Evolutionary conservation across 2,797 vertebrate genomes (phyloP), one percentile per base, ranked within the genome.

Genomic region (Loriculus beryllinus): DNA sequence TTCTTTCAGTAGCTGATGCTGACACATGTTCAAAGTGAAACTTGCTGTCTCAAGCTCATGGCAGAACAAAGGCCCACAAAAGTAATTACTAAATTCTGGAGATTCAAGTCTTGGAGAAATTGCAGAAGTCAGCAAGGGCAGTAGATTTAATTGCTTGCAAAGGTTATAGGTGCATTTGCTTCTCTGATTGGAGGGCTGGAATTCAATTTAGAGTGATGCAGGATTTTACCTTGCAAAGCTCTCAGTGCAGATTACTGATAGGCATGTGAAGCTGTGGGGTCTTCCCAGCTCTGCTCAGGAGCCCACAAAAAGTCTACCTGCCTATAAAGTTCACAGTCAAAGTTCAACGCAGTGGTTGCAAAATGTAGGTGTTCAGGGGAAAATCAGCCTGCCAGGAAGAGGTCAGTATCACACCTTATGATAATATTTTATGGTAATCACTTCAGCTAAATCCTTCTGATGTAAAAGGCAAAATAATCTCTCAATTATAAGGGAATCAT

Each of bases 51-150:
- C 67, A 75, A 69, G 85, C 71, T 96, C 22, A 23, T 67, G 72
- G 43, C 79, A 90, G 82, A 95, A 67, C 49, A 82, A 96, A 95
- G 82, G 72, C 74, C 82, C 82, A 28, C 57, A 95, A 71, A 80
- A 96, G 79, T 93, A 97, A 95, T 95, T 91, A 86, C 67, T 87
- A 40, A 86, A 77, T 88, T 94, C 43, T 82, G 78, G 56, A 93
- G 82, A 81, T 92, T 92, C 37, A 70, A 39, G 51, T 74, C 40
- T 67, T 37, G 25, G 56, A 78, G 62, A 95, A 92, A 80, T 95
- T 21, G n/a, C 62, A 19, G 16, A 37, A 86, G 67, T 64, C 79
- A 90, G 74, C 60, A 64, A 91, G 51, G 70, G 49, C 91, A 92
- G 81, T 86, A 63, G 52, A 72, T 82, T 56, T 92, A 91, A 86